Evolutionary conservation across 2,113 vertebrate genomes (phyloP).

Genomic region (Athene cunicularia): DNA sequence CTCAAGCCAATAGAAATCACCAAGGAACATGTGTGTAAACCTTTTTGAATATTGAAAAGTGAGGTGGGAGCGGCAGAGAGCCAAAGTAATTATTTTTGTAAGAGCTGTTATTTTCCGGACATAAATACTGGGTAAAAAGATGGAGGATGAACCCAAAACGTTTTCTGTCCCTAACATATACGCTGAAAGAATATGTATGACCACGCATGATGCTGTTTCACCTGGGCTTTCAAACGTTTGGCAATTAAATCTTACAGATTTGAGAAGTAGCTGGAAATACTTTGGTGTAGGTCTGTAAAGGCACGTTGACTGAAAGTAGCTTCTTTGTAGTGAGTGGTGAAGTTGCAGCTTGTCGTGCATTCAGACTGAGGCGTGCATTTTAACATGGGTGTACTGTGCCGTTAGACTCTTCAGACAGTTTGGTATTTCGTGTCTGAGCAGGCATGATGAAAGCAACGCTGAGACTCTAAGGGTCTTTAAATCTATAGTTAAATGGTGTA

Average conservation of each 20-base stretch:
- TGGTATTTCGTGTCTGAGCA: not conserved
- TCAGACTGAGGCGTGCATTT: not conserved
- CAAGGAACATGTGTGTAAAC: conserved; percentile 16
- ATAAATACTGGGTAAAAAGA: not conserved
- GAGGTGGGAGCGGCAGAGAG: conserved; percentile 42
- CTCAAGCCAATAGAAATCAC: conserved; percentile 6
- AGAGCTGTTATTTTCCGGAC: conserved; percentile 29
- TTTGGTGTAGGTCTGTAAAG: not conserved
- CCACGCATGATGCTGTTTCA: not conserved
- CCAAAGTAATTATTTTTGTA: conserved; percentile 36
- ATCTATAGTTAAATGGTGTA: conserved; percentile 10
- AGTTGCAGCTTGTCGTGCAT: not conserved
- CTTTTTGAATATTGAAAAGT: conserved; percentile 51
- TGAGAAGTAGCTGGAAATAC: not conserved
- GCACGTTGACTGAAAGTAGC: not conserved
- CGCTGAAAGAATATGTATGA: not conserved
- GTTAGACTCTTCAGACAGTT: not conserved
- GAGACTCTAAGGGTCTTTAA: conserved; percentile 20
- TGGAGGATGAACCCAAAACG: conserved; percentile 7
- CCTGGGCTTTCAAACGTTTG: not conserved
- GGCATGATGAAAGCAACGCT: not conserved
- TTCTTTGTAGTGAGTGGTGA: not conserved
- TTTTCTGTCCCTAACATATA: not conserved
- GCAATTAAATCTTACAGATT: not conserved
- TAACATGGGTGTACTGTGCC: not conserved